Conservation (phyloP, 2,888 invertebrate genomes). For the Unio delphinus region DNA sequence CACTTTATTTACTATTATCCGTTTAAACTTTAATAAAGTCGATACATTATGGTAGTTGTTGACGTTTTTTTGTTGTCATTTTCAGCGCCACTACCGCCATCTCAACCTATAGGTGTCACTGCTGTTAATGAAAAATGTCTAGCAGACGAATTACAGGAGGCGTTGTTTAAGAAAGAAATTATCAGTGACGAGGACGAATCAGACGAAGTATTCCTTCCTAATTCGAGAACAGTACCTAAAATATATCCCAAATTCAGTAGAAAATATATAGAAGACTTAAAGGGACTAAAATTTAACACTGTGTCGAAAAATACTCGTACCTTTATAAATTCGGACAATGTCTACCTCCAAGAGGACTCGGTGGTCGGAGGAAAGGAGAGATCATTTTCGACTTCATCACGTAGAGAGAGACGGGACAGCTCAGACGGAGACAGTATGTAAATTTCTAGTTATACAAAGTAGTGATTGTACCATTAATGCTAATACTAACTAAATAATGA, state of each 20-base stretch:
- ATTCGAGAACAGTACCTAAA: slow-evolving; percentile 24
- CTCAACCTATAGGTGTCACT: slow-evolving; percentile 7
- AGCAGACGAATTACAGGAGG: slow-evolving; percentile 58
- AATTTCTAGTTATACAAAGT: too few relatives aligned
- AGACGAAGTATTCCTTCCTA: slow-evolving; percentile 47
- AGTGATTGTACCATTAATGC: too few relatives aligned
- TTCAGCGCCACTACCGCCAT: slow-evolving; percentile 15
- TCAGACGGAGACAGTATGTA: slow-evolving; percentile 7
- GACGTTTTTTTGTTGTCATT: slow-evolving; percentile 2
- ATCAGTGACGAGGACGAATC: slow-evolving; percentile 25
- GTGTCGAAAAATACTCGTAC: slow-evolving; percentile 50
- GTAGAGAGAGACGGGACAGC: slow-evolving; percentile 9
- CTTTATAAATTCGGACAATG: slow-evolving; percentile 47
- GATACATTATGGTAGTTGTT: background rate
- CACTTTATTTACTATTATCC: too few relatives aligned
- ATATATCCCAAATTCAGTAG: slow-evolving; percentile 46
- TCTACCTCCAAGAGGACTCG: slow-evolving; percentile 80
- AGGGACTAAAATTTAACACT: slow-evolving; percentile 42
- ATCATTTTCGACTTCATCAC: slow-evolving; percentile 5
- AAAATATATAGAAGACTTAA: slow-evolving; percentile 41
- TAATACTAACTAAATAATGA: too few relatives aligned
- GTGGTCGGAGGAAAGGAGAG: slow-evolving; percentile 14
- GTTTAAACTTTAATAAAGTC: too few relatives aligned
- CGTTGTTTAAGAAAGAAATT: slow-evolving; percentile 31
- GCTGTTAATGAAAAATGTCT: slow-evolving; percentile 48